Base-by-base conservation (phyloP, 2,113 vertebrate genomes). In the Numenius arquata region DNA sequence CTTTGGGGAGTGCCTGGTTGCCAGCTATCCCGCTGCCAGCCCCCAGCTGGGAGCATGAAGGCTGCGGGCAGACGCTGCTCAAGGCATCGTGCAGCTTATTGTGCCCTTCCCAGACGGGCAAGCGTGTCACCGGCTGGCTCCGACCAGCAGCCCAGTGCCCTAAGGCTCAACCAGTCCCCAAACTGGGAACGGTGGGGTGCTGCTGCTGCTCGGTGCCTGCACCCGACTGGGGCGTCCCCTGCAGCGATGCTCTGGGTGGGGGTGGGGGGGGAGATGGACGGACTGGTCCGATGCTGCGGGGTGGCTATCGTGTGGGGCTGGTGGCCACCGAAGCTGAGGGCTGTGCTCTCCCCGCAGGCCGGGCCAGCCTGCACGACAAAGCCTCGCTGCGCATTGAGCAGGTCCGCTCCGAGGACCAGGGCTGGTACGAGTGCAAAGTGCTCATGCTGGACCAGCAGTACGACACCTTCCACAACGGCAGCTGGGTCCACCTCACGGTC, bases 361-460 rank as follows among this genome's bases (percentile, higher is more conserved):
- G 99, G 96, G 99, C 99, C 90, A 99, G 98, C 97, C 99, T 99
- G 95, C 99, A 99, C 32, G 99, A 99, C 97, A 99, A 99, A 96
- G 99, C 99, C 19, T 99, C 99, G 68, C 98, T 99, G 97, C 99
- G 99, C 97, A 99, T 99, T 55, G 99, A 99, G 48, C 99, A 99
- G 85, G 98, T 99, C 78, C 99, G 99, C 98, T 99, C 99, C 0
- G 99, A 99, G 96, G 99, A 99, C 98, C 99, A 99, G 98, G 99
- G 99, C 98, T 99, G 99, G 99, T 99, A 99, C 55, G 99, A 99
- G 97, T 99, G 99, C 98, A 98, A 99, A 98, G 99, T 99, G 90
- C 99, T 99, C 98, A 99, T 98, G 98, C 97, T 99, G 98, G 99
- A 99, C 97, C 99, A 99, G 96, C 99, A 99, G 97, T 99, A 99